Conservation (phyloP, 2,113 vertebrate species). For the Camelus dromedarius region DNA sequence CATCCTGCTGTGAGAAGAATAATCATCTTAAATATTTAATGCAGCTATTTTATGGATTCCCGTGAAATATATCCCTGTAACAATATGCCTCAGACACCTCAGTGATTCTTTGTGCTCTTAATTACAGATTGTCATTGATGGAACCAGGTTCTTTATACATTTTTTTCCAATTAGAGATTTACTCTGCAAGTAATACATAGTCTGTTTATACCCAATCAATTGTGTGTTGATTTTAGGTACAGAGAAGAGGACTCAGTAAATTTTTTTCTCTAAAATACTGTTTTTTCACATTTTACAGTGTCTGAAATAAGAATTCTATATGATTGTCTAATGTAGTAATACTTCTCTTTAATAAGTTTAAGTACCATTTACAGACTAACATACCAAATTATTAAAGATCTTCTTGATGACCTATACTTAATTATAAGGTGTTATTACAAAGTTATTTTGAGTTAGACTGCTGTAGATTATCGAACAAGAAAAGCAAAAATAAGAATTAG, state of each 20-base stretch:
- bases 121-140: conserved; percentile 10
- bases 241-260: background rate
- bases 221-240: background rate
- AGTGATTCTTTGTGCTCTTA: background rate
- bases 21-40: background rate
- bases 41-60: background rate
- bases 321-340: background rate
- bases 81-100: background rate
- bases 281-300: background rate
- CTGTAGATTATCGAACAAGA: background rate
- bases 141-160: background rate
- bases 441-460: background rate
- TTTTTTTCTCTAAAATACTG: background rate
- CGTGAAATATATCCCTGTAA: background rate
- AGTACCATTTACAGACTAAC: background rate
- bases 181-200: background rate
- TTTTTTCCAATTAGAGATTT: conserved; percentile 44
- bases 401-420: background rate
- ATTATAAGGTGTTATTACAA: background rate
- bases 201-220: background rate
- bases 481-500: background rate
- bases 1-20: background rate
- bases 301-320: background rate
- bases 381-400: background rate
- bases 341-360: background rate